These are phyloP conservation scores for Nomada ferruginata DNA, from an alignment of 2,888 invertebrate species.

Conservation along the genomic window DNA sequence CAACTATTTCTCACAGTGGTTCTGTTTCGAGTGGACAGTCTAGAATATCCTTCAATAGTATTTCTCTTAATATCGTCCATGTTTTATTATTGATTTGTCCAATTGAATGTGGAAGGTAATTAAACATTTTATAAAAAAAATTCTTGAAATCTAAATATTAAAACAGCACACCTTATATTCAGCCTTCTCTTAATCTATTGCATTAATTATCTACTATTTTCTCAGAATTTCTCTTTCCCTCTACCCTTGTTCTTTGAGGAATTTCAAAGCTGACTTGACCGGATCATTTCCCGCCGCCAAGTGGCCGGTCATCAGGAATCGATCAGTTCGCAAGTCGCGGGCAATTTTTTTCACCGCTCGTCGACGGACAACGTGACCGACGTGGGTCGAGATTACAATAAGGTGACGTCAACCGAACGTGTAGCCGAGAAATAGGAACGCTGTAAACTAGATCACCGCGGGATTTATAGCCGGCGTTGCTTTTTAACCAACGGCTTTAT, in stretches of 20 bases:
- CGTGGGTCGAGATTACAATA: slow-evolving; percentile 67
- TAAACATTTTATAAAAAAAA: too few relatives aligned
- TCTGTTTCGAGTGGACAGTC: neutral
- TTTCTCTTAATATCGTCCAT: neutral
- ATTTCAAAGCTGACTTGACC: neutral
- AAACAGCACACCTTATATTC: too few relatives aligned
- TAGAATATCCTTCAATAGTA: neutral
- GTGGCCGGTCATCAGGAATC: slow-evolving; percentile 5
- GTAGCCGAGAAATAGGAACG: slow-evolving; percentile 52
- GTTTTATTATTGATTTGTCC: neutral
- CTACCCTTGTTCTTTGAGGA: neutral
- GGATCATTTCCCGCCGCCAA: neutral
- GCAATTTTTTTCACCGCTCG: slow-evolving; percentile 37
- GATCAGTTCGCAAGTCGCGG: neutral
- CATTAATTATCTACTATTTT: neutral
- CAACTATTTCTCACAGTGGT: slow-evolving; percentile 3
- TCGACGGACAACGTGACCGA: slow-evolving; percentile 53
- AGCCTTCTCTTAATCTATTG: too few relatives aligned
- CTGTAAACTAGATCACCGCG: slow-evolving; percentile 73
- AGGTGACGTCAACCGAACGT: slow-evolving; percentile 60
- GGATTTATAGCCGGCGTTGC: slow-evolving; percentile 68
- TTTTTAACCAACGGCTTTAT: slow-evolving; percentile 72
- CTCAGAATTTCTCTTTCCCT: too few relatives aligned
- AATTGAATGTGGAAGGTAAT: neutral
- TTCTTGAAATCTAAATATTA: too few relatives aligned